Percentiles rank a stretch among this genome's conserved stretches.
Evolutionary conservation across 2,113 vertebrate species (phyloP).

Genomic region (Spermophilus dauricus): DNA sequence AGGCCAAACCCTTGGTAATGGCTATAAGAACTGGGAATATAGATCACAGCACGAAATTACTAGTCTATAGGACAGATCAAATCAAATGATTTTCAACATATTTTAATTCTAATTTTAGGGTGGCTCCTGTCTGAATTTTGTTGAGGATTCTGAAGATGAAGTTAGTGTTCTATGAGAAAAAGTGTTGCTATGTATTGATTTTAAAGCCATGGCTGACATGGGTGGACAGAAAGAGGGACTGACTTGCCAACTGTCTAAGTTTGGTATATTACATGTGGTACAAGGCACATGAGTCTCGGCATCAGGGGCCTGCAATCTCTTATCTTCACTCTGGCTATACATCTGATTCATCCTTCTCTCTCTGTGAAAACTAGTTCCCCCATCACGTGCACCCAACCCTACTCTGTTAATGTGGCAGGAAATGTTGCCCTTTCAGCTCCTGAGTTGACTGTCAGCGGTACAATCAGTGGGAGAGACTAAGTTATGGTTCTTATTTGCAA

Average conservation of each 20-base stretch:
- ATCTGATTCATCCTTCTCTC: not conserved
- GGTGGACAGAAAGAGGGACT: not conserved
- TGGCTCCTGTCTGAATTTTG: not conserved
- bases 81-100: conserved; percentile 16
- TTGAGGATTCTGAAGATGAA: conserved; percentile 3
- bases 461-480: conserved; percentile 2
- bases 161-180: not conserved
- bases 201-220: not conserved
- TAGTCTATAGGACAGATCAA: not conserved
- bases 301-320: not conserved
- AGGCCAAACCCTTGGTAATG: conserved; percentile 15
- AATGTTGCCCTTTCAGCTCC: not conserved
- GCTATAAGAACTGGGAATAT: conserved; percentile 48
- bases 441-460: not conserved
- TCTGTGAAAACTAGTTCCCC: conserved; percentile 20
- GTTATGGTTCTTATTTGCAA: conserved; percentile 41
- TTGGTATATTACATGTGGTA: not conserved
- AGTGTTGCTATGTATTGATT: not conserved
- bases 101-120: conserved; percentile 9
- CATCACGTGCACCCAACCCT: fast-evolving
- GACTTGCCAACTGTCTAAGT: not conserved
- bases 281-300: not conserved
- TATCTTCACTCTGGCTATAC: not conserved
- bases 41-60: conserved; percentile 28
- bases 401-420: not conserved